Conservation (phyloP, 2,113 vertebrate genomes). For the Neodon shergylaensis region DNA sequence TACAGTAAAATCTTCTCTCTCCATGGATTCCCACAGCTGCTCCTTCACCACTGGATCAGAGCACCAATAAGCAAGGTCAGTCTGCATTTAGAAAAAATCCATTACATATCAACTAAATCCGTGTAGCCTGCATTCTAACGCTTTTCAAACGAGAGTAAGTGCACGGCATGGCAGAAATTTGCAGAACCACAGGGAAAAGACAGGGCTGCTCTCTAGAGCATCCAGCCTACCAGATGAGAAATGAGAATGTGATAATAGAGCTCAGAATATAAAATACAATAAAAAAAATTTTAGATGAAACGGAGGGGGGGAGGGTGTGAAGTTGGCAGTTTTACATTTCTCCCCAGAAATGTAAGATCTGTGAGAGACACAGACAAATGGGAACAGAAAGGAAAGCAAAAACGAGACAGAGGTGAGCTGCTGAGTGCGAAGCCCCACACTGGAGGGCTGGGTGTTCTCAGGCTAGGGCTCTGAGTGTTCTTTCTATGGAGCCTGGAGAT, state of each 20-base stretch:
- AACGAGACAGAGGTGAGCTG: background rate
- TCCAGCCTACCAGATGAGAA: background rate
- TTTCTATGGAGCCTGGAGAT: background rate
- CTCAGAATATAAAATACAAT: background rate
- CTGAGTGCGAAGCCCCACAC: rapidly evolving
- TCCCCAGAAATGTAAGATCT: background rate
- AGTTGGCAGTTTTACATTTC: background rate
- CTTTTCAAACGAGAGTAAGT: background rate
- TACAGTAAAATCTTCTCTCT: background rate
- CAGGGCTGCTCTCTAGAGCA: background rate
- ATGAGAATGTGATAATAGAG: background rate
- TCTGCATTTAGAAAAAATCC: background rate
- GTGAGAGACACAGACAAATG: background rate
- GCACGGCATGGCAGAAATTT: background rate
- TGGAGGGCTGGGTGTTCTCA: background rate
- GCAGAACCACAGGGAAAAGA: slow-evolving; percentile 36
- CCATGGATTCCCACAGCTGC: background rate
- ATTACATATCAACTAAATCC: background rate
- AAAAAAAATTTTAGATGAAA: slow-evolving; percentile 6
- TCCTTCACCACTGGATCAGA: background rate
- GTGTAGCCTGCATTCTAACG: background rate
- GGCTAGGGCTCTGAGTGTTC: rapidly evolving
- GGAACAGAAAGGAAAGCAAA: background rate
- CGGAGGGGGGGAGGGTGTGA: background rate
- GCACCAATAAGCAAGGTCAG: background rate